Conservation (phyloP, 2,113 vertebrate species). For the Gymnarchus niloticus region DNA sequence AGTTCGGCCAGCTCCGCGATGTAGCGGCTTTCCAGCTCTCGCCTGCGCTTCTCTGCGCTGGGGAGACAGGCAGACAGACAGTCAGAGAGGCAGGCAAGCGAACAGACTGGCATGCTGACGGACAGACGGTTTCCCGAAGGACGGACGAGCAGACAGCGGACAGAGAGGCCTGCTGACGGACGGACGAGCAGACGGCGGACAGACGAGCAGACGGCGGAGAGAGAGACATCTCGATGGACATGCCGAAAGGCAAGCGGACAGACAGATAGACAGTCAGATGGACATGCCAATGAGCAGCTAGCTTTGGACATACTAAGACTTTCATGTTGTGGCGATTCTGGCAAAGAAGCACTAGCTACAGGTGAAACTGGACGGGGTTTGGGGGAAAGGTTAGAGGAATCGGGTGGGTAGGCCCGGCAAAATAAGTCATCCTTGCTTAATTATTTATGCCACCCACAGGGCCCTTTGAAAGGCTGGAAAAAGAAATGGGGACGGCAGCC, state of each 20-base stretch:
- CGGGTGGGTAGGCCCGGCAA: neutral
- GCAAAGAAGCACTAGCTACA: neutral
- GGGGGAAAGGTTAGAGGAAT: neutral
- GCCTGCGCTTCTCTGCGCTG: constrained; percentile 84
- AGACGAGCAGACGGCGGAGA: neutral
- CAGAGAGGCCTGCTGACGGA: neutral
- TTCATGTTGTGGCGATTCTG: neutral
- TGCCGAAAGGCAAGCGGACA: neutral
- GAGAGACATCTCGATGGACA: neutral
- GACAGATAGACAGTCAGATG: too few relatives aligned
- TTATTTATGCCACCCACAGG: constrained; percentile 1
- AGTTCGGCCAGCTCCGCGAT: constrained; percentile 90
- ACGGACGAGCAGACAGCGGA: neutral
- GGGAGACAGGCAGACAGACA: neutral
- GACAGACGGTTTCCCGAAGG: too few relatives aligned
- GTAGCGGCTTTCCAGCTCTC: constrained; percentile 89
- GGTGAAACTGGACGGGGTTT: neutral
- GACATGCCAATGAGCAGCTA: neutral
- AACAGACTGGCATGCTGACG: too few relatives aligned
- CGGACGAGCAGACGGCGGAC: neutral
- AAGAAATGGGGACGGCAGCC: neutral
- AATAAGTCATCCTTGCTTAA: constrained; percentile 17
- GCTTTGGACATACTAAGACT: too few relatives aligned
- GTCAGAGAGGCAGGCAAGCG: neutral
- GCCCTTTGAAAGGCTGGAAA: neutral